Percentiles rank a stretch among this genome's conserved stretches.
Evolutionary conservation across 2,888 invertebrate genomes (phyloP).

Genomic region (Euplagia quadripunctaria): DNA sequence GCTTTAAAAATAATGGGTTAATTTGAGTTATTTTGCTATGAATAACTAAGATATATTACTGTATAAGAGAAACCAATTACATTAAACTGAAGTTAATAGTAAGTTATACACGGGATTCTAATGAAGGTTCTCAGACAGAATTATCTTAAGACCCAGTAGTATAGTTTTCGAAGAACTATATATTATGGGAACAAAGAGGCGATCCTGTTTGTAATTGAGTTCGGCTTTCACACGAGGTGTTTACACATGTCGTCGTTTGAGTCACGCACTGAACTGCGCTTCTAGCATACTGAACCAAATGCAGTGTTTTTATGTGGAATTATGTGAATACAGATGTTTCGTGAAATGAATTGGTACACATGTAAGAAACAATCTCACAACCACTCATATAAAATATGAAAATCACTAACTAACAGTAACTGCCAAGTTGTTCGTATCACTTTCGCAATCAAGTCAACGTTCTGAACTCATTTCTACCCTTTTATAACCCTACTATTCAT

Average conservation of each 20-base stretch:
- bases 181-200: conserved; percentile 45
- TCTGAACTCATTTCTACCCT: no score
- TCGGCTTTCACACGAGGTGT: not conserved
- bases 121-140: conserved; percentile 43
- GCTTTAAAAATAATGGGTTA: conserved; percentile 57
- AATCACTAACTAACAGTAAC: no score
- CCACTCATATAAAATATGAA: no score
- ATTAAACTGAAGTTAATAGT: conserved; percentile 49
- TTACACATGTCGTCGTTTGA: not conserved
- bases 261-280: not conserved
- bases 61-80: conserved; percentile 52
- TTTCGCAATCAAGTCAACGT: no score
- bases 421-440: no score
- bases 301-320: not conserved
- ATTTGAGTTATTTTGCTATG: conserved; percentile 59
- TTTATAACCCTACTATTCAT: no score
- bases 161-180: conserved; percentile 45
- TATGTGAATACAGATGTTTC: not conserved
- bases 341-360: not conserved
- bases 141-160: conserved; percentile 39
- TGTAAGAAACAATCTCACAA: no score
- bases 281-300: not conserved
- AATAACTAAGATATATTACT: conserved; percentile 37
- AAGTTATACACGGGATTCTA: conserved; percentile 55
- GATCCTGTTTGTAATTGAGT: conserved; percentile 37